Percentiles rank a stretch among this genome's conserved stretches.
Conservation (phyloP, 2,888 invertebrate genomes). For the Xestoiulus laeticollis region DNA sequence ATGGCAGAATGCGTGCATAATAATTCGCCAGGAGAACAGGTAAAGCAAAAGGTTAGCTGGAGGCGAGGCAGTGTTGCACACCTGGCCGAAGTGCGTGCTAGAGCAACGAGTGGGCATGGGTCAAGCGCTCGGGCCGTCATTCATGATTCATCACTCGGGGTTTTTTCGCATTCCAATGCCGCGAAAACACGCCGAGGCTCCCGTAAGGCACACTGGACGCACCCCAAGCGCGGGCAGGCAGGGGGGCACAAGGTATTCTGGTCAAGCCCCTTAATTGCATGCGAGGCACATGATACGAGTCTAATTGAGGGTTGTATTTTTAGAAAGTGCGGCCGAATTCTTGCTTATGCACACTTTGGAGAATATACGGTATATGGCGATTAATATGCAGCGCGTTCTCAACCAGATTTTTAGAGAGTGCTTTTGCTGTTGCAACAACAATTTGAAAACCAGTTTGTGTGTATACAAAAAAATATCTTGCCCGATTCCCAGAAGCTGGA, state of each 20-base stretch:
- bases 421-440: too few relatives aligned
- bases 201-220: background rate
- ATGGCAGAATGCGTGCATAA: background rate
- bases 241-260: constrained; percentile 5
- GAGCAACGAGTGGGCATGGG: background rate
- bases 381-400: background rate
- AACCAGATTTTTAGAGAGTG: background rate
- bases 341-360: background rate
- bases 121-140: background rate
- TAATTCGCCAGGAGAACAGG: background rate
- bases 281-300: background rate
- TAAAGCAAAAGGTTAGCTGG: background rate
- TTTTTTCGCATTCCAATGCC: background rate
- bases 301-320: background rate
- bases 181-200: constrained; percentile 5
- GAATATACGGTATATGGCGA: background rate
- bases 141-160: background rate
- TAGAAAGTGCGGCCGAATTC: constrained; percentile 8
- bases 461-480: background rate
- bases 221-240: background rate
- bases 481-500: background rate
- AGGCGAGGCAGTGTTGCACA: background rate
- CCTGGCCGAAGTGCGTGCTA: background rate
- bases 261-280: constrained; percentile 19
- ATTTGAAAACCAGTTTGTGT: constrained; percentile 22